Evolutionary conservation across 1,140 invertebrate species (phyloP).

Genomic region (Heliconius melpomene): DNA sequence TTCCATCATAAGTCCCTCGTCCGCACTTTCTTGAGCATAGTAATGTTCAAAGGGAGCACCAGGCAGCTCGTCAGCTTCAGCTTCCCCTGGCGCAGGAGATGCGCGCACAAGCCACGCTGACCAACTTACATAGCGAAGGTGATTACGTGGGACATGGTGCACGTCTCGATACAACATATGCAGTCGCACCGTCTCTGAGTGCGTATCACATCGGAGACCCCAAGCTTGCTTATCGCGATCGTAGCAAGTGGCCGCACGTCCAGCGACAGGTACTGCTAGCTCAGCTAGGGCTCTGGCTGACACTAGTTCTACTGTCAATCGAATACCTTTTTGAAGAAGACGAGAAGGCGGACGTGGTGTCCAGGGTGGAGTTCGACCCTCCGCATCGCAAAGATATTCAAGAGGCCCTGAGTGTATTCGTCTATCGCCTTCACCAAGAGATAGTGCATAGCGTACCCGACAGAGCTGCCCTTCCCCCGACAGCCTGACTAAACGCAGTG

Average conservation of each 20-base stretch:
- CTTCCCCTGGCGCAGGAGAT: constrained; percentile 80
- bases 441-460: constrained; percentile 87
- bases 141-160: constrained; percentile 91
- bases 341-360: constrained; percentile 82
- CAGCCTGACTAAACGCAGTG: constrained; percentile 86
- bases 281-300: constrained; percentile 87
- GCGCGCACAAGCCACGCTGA: constrained; percentile 87
- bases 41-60: constrained; percentile 91
- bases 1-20: constrained; percentile 93
- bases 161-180: constrained; percentile 93
- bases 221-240: constrained; percentile 92
- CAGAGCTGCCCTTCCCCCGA: constrained; percentile 92
- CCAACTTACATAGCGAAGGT: constrained; percentile 91
- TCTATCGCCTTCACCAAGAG: constrained; percentile 87
- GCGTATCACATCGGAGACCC: constrained; percentile 90
- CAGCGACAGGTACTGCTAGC: constrained; percentile 88
- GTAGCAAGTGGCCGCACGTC: constrained; percentile 88
- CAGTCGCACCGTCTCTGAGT: constrained; percentile 89
- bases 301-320: constrained; percentile 67
- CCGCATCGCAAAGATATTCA: constrained; percentile 89
- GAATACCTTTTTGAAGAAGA: constrained; percentile 63
- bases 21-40: constrained; percentile 90
- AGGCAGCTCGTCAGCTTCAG: constrained; percentile 84
- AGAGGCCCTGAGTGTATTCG: constrained; percentile 89
- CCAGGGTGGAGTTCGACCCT: constrained; percentile 89